Base-by-base conservation (phyloP, 2,797 vertebrate species). In the Anabas testudineus region DNA sequence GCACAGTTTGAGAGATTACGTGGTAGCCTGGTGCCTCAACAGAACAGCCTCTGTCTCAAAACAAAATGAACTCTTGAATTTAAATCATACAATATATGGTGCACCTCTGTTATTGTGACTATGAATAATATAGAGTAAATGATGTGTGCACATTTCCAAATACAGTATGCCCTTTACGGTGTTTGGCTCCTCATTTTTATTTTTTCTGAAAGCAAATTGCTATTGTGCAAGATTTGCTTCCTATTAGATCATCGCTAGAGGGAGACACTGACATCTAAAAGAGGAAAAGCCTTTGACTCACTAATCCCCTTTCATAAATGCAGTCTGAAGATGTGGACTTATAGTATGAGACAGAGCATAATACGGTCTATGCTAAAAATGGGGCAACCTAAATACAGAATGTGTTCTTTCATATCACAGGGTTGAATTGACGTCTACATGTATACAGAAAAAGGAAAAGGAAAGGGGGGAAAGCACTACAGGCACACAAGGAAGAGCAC, bases 191-290 rank as follows among this genome's bases (percentile, higher is more conserved):
- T 41, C 7, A 7, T 37, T 54, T 60, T 30, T n/a, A 22, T 34
- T 55, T 57, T 39, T 13, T 24, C 3, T 39, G 22, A 57, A 18
- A 2, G 60, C 4, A 46, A 57, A 67, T 36, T 22, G n/a, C 13
- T 41, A 2, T 21, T 24, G 37, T 21, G 36, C 43, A 24, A 43
- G 16, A 9, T 5, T 56, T 48, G 28, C 45, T 36, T 76, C 18
- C 34, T 24, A 26, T 66, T 59, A 36, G n/a, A 62, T 57, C 91
- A 89, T n/a, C n/a, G n/a, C 87, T 83, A 90, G 90, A 84, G 85
- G 91, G 91, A 86, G 90, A 81, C 86, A 87, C 26, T 83, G 58
- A 68, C 81, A 71, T 55, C 47, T 65, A 60, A 80, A 83, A 78
- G 32, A 73, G 63, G 42, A 59, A 65, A 72, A 68, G 51, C 71